Percentiles rank a stretch among this genome's conserved stretches.
Conservation (phyloP, 2,888 invertebrate species). For the Rotaria magnacalcarata region DNA sequence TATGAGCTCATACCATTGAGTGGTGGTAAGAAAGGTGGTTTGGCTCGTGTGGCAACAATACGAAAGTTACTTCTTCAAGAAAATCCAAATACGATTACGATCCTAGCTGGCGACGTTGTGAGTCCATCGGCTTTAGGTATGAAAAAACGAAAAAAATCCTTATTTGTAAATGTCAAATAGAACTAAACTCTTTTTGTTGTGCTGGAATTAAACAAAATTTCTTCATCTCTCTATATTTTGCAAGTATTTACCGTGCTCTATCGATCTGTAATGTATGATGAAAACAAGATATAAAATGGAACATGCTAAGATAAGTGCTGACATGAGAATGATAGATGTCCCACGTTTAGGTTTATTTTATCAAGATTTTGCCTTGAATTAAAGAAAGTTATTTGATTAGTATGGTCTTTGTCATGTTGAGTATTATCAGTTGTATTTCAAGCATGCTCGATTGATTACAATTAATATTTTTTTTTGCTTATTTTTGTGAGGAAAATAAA, state of each 20-base stretch:
- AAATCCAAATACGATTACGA: conserved; percentile 22
- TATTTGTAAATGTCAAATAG: too few species aligned
- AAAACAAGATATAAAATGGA: not conserved
- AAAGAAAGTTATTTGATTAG: not conserved
- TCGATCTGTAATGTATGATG: not conserved
- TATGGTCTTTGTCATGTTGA: too few species aligned
- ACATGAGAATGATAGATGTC: not conserved
- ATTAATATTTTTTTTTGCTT: too few species aligned
- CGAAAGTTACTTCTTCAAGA: conserved; percentile 4
- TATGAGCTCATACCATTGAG: not conserved
- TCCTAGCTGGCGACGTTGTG: conserved; percentile 25
- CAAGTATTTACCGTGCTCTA: too few species aligned
- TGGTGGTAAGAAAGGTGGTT: conserved; percentile 13
- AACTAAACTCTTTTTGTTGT: too few species aligned
- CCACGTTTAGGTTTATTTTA: not conserved
- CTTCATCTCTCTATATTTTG: too few species aligned
- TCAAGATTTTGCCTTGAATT: not conserved
- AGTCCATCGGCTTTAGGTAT: conserved; percentile 30
- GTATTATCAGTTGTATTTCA: too few species aligned
- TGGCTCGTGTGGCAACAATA: conserved; percentile 27
- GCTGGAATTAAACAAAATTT: too few species aligned
- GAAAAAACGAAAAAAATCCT: not conserved
- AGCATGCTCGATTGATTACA: too few species aligned
- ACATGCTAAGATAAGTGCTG: not conserved
- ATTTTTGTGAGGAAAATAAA: too few species aligned